These are phyloP conservation scores for Nomada hirtipes DNA, from an alignment of 2,888 invertebrate genomes.

Conservation along the genomic window DNA sequence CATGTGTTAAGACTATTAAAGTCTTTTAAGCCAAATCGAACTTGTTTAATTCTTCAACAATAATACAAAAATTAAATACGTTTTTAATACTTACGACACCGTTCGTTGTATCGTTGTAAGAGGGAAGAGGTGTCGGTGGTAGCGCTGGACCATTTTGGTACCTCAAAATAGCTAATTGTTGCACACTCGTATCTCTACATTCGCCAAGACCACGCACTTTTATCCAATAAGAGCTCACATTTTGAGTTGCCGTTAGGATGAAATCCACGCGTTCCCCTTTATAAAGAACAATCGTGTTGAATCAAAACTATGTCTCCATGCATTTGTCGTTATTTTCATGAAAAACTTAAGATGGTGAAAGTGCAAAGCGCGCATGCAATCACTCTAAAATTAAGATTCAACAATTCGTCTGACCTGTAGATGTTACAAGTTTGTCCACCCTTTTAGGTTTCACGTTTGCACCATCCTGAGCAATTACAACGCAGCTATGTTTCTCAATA, in stretches of 20 bases:
- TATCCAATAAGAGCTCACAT: constrained; percentile 74
- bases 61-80: too few species aligned
- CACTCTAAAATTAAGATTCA: not conserved
- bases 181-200: constrained; percentile 38
- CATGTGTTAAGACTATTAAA: not conserved
- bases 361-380: too few species aligned
- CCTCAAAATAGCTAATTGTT: constrained; percentile 69
- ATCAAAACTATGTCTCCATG: too few species aligned
- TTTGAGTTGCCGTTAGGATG: constrained; percentile 85
- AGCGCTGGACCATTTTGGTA: constrained; percentile 38
- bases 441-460: constrained; percentile 48
- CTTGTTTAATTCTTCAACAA: too few species aligned
- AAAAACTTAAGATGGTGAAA: too few species aligned
- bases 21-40: too few species aligned
- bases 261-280: constrained; percentile 88
- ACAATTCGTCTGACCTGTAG: constrained; percentile 47
- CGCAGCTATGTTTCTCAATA: constrained; percentile 53
- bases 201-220: constrained; percentile 67
- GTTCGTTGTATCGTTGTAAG: not conserved
- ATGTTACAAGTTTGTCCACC: constrained; percentile 22
- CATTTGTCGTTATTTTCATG: too few species aligned
- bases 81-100: constrained; percentile 48
- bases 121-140: constrained; percentile 1
- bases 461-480: constrained; percentile 70
- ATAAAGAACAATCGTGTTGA: not conserved